These are phyloP conservation scores for Melanotaenia maccullochi DNA, from an alignment of 2,797 vertebrate species.

Conservation along the genomic window DNA sequence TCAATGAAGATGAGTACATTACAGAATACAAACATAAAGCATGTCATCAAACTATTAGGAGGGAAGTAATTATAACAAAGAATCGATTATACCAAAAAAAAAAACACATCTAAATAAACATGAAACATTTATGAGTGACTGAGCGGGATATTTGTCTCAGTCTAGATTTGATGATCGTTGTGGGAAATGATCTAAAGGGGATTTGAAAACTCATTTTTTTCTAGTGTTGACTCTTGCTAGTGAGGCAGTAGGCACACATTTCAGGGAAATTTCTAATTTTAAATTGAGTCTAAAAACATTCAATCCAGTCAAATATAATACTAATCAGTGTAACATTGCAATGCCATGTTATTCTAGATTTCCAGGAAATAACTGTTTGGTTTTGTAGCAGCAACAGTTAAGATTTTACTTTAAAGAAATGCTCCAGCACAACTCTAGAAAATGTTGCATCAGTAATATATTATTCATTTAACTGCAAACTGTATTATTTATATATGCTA, in stretches of 20 bases:
- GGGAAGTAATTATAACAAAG: background rate
- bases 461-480: slow-evolving; percentile 1
- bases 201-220: background rate
- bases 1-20: background rate
- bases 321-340: background rate
- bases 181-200: background rate
- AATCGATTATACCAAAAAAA: background rate
- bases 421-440: background rate
- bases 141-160: background rate
- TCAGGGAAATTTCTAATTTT: background rate
- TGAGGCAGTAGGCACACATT: background rate
- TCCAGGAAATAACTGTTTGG: background rate
- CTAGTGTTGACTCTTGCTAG: background rate
- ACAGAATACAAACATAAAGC: slow-evolving; percentile 9
- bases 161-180: background rate
- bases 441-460: background rate
- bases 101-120: slow-evolving; percentile 23
- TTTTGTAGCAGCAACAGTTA: background rate
- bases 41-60: background rate
- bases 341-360: background rate
- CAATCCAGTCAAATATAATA: background rate
- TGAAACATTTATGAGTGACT: slow-evolving; percentile 28
- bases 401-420: background rate
- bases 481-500: background rate
- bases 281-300: background rate